These are phyloP conservation scores for Isoperla grammatica DNA, from an alignment of 2,888 invertebrate genomes.

Conservation along the genomic window DNA sequence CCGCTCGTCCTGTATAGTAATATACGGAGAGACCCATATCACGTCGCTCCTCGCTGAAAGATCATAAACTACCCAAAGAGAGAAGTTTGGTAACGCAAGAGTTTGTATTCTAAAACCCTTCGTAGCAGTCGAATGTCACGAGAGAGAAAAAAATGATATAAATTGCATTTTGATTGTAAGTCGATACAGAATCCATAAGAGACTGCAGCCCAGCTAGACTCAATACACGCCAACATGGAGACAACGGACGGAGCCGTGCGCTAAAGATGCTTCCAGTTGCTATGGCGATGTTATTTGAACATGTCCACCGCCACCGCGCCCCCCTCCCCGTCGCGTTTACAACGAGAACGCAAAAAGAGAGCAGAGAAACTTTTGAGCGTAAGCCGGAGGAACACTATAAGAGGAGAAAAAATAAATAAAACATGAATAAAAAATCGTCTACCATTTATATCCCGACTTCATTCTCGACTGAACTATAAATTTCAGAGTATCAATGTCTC, in stretches of 20 bases:
- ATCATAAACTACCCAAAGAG: no score
- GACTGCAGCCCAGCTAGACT: background rate
- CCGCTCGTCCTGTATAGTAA: no score
- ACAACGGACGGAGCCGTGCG: background rate
- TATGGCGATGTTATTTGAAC: slow-evolving; percentile 24
- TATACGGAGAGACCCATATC: no score
- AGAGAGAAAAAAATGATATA: background rate
- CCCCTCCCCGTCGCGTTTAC: background rate
- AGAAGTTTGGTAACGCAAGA: no score
- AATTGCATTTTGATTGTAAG: slow-evolving; percentile 5
- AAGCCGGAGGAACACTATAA: slow-evolving; percentile 13
- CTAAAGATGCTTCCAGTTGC: slow-evolving; percentile 18
- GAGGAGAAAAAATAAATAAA: slow-evolving; percentile 22
- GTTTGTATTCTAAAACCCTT: no score
- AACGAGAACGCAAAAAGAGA: slow-evolving; percentile 3
- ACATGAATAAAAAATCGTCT: slow-evolving; percentile 17
- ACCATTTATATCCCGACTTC: slow-evolving; percentile 16
- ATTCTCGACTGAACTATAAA: background rate
- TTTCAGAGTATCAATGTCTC: no score
- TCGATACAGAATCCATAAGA: background rate
- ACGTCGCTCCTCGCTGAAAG: no score
- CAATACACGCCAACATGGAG: background rate
- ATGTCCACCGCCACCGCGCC: slow-evolving; percentile 6
- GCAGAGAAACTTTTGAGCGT: slow-evolving; percentile 14
- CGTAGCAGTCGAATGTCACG: no score